Percentiles rank a stretch among this genome's conserved stretches.
These are phyloP conservation scores for Setophaga petechia DNA, from an alignment of 2,113 vertebrate genomes.

Conservation along the genomic window DNA sequence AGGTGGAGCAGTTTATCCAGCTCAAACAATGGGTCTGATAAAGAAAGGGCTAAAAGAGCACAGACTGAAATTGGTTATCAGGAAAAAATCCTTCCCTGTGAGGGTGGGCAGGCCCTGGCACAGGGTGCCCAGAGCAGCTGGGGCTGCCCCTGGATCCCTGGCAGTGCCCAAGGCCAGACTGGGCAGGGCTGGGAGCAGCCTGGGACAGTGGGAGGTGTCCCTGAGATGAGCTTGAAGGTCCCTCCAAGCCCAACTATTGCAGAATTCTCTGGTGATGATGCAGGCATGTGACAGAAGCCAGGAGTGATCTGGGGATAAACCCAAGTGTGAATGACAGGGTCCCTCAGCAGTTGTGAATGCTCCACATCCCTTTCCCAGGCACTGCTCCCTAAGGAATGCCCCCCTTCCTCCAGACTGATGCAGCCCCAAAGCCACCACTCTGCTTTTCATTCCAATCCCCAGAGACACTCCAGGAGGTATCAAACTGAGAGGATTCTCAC, in stretches of 20 bases:
- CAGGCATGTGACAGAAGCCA: neutral
- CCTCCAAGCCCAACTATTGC: neutral
- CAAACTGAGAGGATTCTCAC: slow-evolving; percentile 10
- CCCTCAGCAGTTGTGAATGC: neutral
- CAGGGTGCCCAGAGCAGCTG: neutral
- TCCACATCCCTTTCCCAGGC: neutral
- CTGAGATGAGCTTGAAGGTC: neutral
- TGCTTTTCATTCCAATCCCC: neutral
- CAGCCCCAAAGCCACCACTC: neutral
- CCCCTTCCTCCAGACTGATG: neutral
- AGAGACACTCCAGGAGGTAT: slow-evolving; percentile 15
- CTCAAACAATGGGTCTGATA: neutral
- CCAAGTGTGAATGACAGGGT: neutral
- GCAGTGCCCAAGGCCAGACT: neutral
- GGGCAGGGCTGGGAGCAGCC: accelerated
- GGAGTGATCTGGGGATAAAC: neutral
- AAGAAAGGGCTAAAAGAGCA: neutral
- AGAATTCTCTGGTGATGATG: neutral
- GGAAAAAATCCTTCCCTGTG: neutral
- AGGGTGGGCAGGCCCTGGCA: neutral
- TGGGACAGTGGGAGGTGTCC: neutral
- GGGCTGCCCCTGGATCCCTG: neutral
- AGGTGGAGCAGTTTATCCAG: accelerated
- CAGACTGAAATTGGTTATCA: neutral
- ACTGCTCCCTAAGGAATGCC: neutral